phyloP scores from a whole-genome alignment of 2,797 vertebrate species.

The Avahi laniger region DNA sequence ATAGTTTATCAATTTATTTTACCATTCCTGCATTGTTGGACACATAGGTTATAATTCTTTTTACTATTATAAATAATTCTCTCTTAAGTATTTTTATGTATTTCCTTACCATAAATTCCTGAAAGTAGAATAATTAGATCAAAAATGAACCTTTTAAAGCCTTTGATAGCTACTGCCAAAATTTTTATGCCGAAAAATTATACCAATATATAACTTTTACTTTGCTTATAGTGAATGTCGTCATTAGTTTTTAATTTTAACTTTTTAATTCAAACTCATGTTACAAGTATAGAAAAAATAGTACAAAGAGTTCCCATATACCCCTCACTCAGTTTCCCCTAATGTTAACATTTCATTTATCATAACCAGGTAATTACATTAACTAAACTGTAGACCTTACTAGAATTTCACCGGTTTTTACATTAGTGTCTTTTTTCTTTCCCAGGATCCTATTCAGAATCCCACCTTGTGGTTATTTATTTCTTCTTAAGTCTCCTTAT shows the following conservation, averaged over 20 bases:
- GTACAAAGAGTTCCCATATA: not conserved
- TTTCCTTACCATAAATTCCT: constrained; percentile 20
- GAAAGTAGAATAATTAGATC: not conserved
- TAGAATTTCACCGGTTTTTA: constrained; percentile 18
- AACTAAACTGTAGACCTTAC: not conserved
- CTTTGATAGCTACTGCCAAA: not conserved
- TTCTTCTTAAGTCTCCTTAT: not conserved
- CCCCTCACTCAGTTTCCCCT: not conserved
- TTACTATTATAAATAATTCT: constrained; percentile 17
- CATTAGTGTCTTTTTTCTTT: not conserved
- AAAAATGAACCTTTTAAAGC: not conserved
- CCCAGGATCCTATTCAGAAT: not conserved
- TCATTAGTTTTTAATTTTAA: constrained; percentile 6
- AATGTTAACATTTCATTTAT: not conserved
- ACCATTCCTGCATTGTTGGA: not conserved
- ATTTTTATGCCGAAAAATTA: not conserved
- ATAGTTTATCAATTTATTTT: constrained; percentile 13
- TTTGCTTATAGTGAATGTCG: constrained; percentile 15
- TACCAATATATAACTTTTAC: not conserved
- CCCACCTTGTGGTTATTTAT: not conserved
- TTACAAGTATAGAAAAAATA: not conserved
- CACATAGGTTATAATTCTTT: not conserved
- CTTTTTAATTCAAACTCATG: not conserved
- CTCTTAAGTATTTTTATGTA: not conserved
- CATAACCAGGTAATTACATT: not conserved